phyloP scores from a whole-genome alignment of 2,797 vertebrate species.

The Acanthornis magna region DNA sequence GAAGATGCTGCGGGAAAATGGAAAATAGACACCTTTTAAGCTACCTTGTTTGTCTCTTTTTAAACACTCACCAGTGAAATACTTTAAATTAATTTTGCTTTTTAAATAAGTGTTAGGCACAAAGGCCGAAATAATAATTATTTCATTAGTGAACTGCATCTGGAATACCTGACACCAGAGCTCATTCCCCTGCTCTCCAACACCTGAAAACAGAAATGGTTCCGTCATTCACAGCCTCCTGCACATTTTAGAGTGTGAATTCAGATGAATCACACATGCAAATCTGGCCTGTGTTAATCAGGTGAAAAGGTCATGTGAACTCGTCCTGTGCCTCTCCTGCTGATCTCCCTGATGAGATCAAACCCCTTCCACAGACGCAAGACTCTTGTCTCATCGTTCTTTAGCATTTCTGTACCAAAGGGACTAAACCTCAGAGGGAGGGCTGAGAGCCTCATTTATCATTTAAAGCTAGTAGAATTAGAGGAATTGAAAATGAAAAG shows the following conservation, averaged over 20 bases:
- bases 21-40: background rate
- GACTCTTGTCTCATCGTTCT: background rate
- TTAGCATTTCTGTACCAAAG: background rate
- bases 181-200: background rate
- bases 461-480: background rate
- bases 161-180: background rate
- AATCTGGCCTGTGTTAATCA: background rate
- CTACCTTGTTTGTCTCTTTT: background rate
- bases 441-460: fast-evolving
- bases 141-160: background rate
- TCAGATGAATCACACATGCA: background rate
- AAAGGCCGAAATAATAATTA: background rate
- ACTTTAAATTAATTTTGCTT: background rate
- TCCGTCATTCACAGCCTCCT: background rate
- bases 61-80: background rate
- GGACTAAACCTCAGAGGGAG: background rate
- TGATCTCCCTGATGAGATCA: background rate
- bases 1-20: background rate
- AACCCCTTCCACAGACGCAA: background rate
- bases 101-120: background rate
- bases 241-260: background rate
- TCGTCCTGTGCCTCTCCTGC: too few relatives aligned
- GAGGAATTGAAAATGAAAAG: background rate
- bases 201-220: background rate
- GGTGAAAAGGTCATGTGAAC: background rate